phyloP scores from a whole-genome alignment of 1,140 invertebrate genomes.

The Frieseomelitta varia region DNA sequence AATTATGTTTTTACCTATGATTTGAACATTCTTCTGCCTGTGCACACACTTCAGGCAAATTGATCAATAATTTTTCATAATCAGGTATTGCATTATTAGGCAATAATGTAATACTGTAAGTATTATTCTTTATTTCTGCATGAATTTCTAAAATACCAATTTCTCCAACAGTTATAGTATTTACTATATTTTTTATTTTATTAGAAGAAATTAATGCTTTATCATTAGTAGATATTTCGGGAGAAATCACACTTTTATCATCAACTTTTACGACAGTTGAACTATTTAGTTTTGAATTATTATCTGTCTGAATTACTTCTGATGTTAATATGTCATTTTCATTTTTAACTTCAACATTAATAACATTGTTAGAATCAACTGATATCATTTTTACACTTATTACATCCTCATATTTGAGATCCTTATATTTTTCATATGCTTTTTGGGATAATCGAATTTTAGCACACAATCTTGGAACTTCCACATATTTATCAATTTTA shows the following conservation, averaged over 20 bases:
- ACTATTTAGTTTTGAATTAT: neutral
- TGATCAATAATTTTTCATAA: constrained; percentile 45
- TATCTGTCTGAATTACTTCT: neutral
- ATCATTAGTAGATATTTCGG: neutral
- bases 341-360: constrained; percentile 60
- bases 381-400: constrained; percentile 62
- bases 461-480: constrained; percentile 42
- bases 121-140: constrained; percentile 24
- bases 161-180: neutral
- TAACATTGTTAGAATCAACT: constrained; percentile 49
- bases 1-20: constrained; percentile 53
- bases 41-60: constrained; percentile 50
- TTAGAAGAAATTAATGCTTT: neutral
- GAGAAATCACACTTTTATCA: neutral
- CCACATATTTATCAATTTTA: constrained; percentile 48
- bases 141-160: constrained; percentile 57
- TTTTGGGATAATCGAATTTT: constrained; percentile 56
- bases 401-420: neutral
- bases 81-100: neutral
- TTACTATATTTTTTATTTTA: constrained; percentile 33
- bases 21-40: neutral
- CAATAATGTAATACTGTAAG: constrained; percentile 53
- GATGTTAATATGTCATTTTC: neutral
- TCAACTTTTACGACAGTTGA: neutral
- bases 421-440: neutral